These are phyloP conservation scores for Oithona nana DNA, from an alignment of 2,888 invertebrate species.

Conservation along the genomic window DNA sequence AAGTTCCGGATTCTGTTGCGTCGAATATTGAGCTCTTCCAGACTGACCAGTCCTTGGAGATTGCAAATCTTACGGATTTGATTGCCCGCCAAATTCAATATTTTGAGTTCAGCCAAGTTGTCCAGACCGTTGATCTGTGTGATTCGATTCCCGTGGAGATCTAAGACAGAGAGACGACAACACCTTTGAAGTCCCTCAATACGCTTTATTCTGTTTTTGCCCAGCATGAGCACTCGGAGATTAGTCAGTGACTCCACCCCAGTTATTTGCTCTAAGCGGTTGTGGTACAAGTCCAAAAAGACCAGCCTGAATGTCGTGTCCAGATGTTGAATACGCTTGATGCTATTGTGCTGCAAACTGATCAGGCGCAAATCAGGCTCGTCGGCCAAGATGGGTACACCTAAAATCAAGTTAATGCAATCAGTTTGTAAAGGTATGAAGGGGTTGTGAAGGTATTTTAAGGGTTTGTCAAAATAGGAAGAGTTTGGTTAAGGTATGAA, in stretches of 20 bases:
- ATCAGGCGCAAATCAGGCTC: conserved; percentile 60
- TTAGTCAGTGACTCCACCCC: conserved; percentile 55
- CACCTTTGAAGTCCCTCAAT: conserved; percentile 15
- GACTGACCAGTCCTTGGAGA: conserved; percentile 50
- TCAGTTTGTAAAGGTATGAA: conserved; percentile 20
- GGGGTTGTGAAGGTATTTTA: too few relatives aligned
- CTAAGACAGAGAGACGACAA: conserved; percentile 7
- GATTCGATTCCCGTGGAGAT: conserved; percentile 15
- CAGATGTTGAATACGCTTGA: conserved; percentile 47
- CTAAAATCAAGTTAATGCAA: conserved; percentile 41
- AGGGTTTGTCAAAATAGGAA: too few relatives aligned
- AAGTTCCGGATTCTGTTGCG: conserved; percentile 12
- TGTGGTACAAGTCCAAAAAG: conserved; percentile 82
- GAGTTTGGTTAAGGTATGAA: too few relatives aligned
- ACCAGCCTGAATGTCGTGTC: conserved; percentile 37
- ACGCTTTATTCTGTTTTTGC: conserved; percentile 52
- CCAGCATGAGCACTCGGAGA: conserved; percentile 64
- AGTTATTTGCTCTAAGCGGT: conserved; percentile 69
- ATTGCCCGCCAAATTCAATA: conserved; percentile 81
- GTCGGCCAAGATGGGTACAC: conserved; percentile 59
- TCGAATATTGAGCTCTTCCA: conserved; percentile 40
- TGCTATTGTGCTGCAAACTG: conserved; percentile 78
- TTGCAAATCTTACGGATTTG: conserved; percentile 55
- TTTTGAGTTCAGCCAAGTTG: conserved; percentile 26
- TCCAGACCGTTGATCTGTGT: conserved; percentile 13